Evolutionary conservation across 2,888 invertebrate genomes (phyloP), one percentile per base, ranked within the genome.

Genomic region (Ennomos quercinarius): DNA sequence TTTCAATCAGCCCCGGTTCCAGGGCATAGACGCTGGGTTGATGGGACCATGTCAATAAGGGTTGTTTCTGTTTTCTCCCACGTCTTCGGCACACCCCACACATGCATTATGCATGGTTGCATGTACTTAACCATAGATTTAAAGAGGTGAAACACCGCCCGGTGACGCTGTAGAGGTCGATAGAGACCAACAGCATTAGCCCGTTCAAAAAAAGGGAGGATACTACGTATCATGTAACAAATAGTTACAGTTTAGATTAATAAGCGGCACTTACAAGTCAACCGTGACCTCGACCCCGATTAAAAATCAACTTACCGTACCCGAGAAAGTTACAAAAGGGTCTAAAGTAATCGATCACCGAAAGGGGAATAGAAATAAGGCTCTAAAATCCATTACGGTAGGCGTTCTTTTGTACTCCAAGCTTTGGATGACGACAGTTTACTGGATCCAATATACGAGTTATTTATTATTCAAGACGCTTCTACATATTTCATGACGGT

Each of bases 401-500:
- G 72, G 71, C 65, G 64, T 67, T 72, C 73, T 71, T 78, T 80
- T 80, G 78, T 80, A 76, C 77, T 76, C 74, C 56, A 55, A 61
- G 52, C 57, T 58, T 60, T 59, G 55, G 73, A 77, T 74, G 80
- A 77, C 77, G 78, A 77, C 77, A 78, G 74, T 75, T 74, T 74
- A 78, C 74, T 64, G 74, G 74, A 80, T 80, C 78, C 78, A 81
- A 83, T 85, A 81, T 78, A 73, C 65, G 71, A 68, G 72, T 75
- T 81, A 80, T 84, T 84, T 84, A 84, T 84, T 84, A 84, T 86
- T 84, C 84, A 83, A 72, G 72, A 72, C 71, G 77, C 74, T 66
- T 73, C 71, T 81, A 75, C 80, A 81, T 81, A 80, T 78, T 81
- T 80, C 77, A 80, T 77, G 80, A 76, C 68, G 75, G 70, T 73